A percentile compares a stretch with the other conserved stretches of the same genome.
phyloP scores from a whole-genome alignment of 2,888 invertebrate species.

The Dolichopus griseipennis region DNA sequence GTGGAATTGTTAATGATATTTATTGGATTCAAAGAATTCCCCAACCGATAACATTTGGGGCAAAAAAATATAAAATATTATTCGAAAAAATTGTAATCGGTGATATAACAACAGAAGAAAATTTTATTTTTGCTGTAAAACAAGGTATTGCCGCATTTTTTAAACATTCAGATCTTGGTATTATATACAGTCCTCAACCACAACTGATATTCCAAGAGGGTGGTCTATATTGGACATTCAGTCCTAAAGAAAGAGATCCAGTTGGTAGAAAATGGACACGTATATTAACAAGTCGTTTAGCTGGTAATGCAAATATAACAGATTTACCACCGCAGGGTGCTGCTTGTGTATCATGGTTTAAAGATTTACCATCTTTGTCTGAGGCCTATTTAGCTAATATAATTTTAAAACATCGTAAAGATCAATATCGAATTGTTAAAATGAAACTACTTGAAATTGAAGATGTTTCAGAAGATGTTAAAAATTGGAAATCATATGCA shows the following conservation, averaged over 20 bases:
- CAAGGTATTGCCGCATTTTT: constrained; percentile 38
- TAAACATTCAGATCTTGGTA: constrained; percentile 34
- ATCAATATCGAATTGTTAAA: constrained; percentile 35
- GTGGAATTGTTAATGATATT: not conserved
- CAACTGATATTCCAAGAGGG: constrained; percentile 43
- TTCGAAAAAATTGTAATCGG: constrained; percentile 34
- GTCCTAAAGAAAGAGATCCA: constrained; percentile 41
- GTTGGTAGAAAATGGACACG: constrained; percentile 25
- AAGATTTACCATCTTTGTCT: constrained; percentile 34
- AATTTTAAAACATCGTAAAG: constrained; percentile 28
- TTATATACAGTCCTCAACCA: constrained; percentile 39
- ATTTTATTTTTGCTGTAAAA: constrained; percentile 34
- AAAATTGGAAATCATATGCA: constrained; percentile 33
- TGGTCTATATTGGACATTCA: constrained; percentile 42
- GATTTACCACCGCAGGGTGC: constrained; percentile 26
- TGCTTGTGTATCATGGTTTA: constrained; percentile 41
- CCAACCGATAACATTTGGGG: constrained; percentile 16
- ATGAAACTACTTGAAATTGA: constrained; percentile 35
- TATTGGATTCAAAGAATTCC: constrained; percentile 6
- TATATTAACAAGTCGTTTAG: constrained; percentile 18
- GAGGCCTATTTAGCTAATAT: constrained; percentile 40
- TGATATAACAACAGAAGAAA: constrained; percentile 31
- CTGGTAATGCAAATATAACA: constrained; percentile 8
- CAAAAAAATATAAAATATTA: constrained; percentile 18
- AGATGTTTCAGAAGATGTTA: constrained; percentile 34